These are phyloP conservation scores for Microcebus griseorufus DNA, from an alignment of 2,113 vertebrate genomes.

Conservation along the genomic window DNA sequence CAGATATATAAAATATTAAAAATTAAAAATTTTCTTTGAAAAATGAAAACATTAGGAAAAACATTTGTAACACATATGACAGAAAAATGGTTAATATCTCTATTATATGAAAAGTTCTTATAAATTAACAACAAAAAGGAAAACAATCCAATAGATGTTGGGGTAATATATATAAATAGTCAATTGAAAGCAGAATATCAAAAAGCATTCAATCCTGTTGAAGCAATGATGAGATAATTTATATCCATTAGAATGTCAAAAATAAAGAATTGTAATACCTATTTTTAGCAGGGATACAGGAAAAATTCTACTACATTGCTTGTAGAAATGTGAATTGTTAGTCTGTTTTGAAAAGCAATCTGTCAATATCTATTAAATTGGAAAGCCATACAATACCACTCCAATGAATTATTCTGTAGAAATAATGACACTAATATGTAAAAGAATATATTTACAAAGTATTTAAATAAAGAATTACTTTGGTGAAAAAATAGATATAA, in stretches of 20 bases:
- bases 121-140: slow-evolving; percentile 22
- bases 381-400: neutral
- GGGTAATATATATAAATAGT: neutral
- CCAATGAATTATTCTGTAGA: neutral
- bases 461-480: neutral
- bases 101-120: neutral
- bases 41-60: neutral
- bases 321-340: neutral
- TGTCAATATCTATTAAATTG: neutral
- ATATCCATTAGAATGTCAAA: slow-evolving; percentile 15
- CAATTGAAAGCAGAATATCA: neutral
- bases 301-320: neutral
- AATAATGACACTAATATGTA: neutral
- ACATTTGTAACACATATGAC: neutral
- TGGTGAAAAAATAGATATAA: neutral
- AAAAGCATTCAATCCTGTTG: neutral
- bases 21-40: neutral
- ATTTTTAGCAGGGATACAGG: neutral
- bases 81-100: neutral
- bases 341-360: neutral
- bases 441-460: neutral
- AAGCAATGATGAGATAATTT: slow-evolving; percentile 43
- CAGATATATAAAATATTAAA: neutral
- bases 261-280: neutral
- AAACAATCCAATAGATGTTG: neutral